Conservation (phyloP, 2,797 vertebrate species). For the Rhabdomys pumilio region DNA sequence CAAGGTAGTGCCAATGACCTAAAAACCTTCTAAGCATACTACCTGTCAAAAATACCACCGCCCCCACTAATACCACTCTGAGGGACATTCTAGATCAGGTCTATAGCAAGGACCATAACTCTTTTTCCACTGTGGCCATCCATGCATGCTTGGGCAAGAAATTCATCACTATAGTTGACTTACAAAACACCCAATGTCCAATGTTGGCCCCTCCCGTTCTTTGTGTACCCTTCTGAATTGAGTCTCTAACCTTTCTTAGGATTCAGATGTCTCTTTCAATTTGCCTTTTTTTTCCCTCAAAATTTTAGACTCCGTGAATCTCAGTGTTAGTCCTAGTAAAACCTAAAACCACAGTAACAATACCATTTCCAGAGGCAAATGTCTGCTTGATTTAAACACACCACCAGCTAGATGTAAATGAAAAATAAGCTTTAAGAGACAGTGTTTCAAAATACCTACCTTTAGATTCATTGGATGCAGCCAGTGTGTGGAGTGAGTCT, state of each 20-base stretch:
- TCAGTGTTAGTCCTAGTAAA: not conserved
- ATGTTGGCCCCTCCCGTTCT: not conserved
- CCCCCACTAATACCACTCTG: not conserved
- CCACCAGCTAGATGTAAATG: not conserved
- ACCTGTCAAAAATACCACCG: not conserved
- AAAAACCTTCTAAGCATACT: not conserved
- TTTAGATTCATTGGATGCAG: not conserved
- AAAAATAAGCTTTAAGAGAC: not conserved
- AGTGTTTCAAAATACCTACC: conserved; percentile 26
- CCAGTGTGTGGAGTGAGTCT: not conserved
- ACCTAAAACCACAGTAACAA: not conserved
- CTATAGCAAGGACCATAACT: not conserved
- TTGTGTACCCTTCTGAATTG: not conserved
- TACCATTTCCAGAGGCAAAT: not conserved
- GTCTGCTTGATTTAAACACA: conserved; percentile 49
- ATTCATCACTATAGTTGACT: not conserved
- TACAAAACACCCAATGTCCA: rapidly evolving
- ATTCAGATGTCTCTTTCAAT: not conserved
- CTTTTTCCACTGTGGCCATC: not conserved
- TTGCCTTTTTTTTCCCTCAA: not conserved
- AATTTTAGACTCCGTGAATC: not conserved
- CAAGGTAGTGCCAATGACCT: not conserved
- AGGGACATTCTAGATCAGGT: not conserved
- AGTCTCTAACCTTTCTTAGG: not conserved
- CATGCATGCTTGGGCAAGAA: not conserved